Base-by-base conservation (phyloP, 92 coral and sea anemone species). In the Palythoa grandis region DNA sequence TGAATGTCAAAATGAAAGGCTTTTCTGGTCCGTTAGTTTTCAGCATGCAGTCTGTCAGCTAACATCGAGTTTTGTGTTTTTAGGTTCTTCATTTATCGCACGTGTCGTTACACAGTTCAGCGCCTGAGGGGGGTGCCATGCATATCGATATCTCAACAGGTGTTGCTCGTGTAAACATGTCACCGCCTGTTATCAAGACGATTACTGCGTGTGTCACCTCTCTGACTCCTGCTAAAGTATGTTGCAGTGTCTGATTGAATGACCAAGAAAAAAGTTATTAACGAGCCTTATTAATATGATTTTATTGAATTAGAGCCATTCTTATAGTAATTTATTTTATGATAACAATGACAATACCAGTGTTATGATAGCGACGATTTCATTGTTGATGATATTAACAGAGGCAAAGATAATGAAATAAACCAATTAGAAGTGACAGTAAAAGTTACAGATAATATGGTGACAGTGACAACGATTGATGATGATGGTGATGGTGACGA, bases 101-200 rank as follows among this genome's bases (percentile, higher is more conserved):
- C n/a, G 82, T 97, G 76, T 87, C 93, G 25, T 38, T 97, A 52
- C 89, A 93, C 77, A 80, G 95, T 76, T 93, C 99, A 40, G 92
- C 95, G 13, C 96, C 96, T 48, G 96, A 95, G 50, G 99, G 98
- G 40, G 92, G 94, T 60, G 82, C 77, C 68, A 92, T 93, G 92
- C 97, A 92, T 67, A 63, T 97, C 82, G 99, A 95, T 61, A 75
- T 97, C 29, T 83, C 93, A 65, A 93, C 98, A 47, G 87, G 92
- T 54, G 89, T 92, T 20, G 97, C 95, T 22, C 91, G 93, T 50
- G 63, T 97, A 4, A 94, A 88, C 72, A 91, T 97, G 85, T 97
- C 99, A n/a, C 97, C 99, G 5, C 93, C 98, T 12, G 89, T 95
- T 20, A 86, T 97, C 37, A 88, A 89, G 86, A 97, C 98, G 3